Evolutionary conservation across 2,888 invertebrate genomes (phyloP).

Genomic region (Galeruca laticollis): DNA sequence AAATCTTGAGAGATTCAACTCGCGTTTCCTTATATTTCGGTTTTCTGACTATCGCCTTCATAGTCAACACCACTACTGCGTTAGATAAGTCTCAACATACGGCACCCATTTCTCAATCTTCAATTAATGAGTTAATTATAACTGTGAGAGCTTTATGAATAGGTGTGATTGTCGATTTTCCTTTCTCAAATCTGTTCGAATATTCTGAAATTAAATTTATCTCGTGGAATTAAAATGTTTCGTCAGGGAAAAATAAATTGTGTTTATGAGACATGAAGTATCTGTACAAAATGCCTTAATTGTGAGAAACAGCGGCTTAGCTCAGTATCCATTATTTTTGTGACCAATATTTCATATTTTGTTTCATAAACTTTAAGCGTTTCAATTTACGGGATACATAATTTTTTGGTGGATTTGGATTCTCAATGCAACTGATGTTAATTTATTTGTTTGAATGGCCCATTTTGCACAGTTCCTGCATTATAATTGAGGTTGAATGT

Average conservation of each 20-base stretch:
- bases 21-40: slow-evolving; percentile 1
- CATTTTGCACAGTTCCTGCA: too few species aligned
- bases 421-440: too few species aligned
- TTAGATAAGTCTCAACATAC: slow-evolving; percentile 31
- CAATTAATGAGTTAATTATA: slow-evolving; percentile 35
- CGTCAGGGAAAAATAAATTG: slow-evolving; percentile 1
- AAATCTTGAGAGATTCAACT: slow-evolving; percentile 1
- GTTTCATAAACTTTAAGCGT: too few species aligned
- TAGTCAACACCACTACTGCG: slow-evolving; percentile 25
- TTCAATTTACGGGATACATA: too few species aligned
- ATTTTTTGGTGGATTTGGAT: too few species aligned
- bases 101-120: slow-evolving; percentile 29
- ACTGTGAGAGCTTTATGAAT: slow-evolving; percentile 32
- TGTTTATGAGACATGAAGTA: not conserved
- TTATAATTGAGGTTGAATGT: too few species aligned
- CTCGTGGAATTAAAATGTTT: not conserved
- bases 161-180: slow-evolving; percentile 30
- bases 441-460: too few species aligned
- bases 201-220: slow-evolving; percentile 18
- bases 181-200: slow-evolving; percentile 8
- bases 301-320: too few species aligned
- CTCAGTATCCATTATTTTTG: too few species aligned
- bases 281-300: too few species aligned
- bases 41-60: slow-evolving; percentile 8
- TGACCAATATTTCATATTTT: too few species aligned